Base-by-base conservation (phyloP, 2,888 invertebrate genomes). In the Drosophila subquinaria region DNA sequence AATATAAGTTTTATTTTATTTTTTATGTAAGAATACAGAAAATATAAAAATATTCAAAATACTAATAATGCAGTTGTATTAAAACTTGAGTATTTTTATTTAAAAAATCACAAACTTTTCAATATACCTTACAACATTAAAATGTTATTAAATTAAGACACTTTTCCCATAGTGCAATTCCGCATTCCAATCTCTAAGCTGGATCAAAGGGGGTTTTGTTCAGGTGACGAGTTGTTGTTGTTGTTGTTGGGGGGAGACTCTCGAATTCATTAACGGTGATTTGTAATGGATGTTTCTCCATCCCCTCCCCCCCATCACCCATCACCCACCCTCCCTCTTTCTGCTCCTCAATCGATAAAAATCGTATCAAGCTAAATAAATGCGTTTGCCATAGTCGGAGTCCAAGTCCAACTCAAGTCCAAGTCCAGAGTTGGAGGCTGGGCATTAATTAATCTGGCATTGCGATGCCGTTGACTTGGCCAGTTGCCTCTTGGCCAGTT, bases 231-330 rank as follows among this genome's bases (percentile, higher is more conserved):
- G 33, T 38, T 40, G 50, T 33, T 20, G 20, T 20, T 20, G 20
- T 3, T 20, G 20, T 20, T 23, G 23, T 27, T 27, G 27, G 27
- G 38, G 57, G 45, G 23, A 61, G 55, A 30, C 62, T 52, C 57
- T 72, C 56, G 67, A 69, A 73, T 82, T 88, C 82, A 89, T 86
- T 82, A 89, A 89, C 87, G 81, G 81, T 81, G 89, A 87, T 87
- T 86, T 80, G 86, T 78, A 76, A 76, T 89, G 82, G 78, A 77
- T 76, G 81, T 83, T 68, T 10, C 30, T 33, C 17, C 4, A 36
- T 8, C 4, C 30, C 48, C 40, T 0, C 15, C n/a, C 2, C 38
- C 9, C 9, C 40, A 2, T n/a, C 13, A 13, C 4, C 13, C 5
- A 6, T n/a, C 43, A 30, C 79, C 57, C 43, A 11, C 55, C 43